Evolutionary conservation across 35 echinoderm and acorn worm genomes (phyloP).

Genomic region (Chiridota heheva): DNA sequence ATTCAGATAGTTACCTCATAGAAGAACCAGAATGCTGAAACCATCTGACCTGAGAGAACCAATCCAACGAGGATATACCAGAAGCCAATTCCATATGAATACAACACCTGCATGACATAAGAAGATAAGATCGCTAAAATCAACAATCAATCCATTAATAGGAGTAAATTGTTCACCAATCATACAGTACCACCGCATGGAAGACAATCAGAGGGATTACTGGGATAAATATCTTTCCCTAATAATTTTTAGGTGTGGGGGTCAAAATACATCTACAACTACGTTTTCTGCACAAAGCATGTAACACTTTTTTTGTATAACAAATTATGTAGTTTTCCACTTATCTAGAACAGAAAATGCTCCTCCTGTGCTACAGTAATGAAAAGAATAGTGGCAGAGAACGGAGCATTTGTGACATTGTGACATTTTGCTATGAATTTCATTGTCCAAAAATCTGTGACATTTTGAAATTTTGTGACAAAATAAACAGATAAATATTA

Average conservation of each 20-base stretch:
- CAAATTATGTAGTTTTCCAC: too few species aligned
- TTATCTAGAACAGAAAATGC: too few species aligned
- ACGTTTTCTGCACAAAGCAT: too few species aligned
- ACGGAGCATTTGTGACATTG: too few species aligned
- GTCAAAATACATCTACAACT: not conserved
- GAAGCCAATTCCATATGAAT: slow-evolving; percentile 88
- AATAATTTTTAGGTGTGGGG: not conserved
- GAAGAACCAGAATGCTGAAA: slow-evolving; percentile 69
- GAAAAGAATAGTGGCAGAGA: too few species aligned
- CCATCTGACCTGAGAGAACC: slow-evolving; percentile 56
- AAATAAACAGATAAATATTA: too few species aligned
- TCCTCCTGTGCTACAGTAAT: too few species aligned
- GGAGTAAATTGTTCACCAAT: not conserved
- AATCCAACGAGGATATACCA: slow-evolving; percentile 71
- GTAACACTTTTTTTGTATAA: not conserved
- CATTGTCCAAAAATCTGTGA: too few species aligned
- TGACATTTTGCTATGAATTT: too few species aligned
- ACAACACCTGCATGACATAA: slow-evolving; percentile 69
- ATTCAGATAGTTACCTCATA: slow-evolving; percentile 52
- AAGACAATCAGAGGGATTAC: not conserved
- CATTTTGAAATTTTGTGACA: too few species aligned
- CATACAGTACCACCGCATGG: not conserved
- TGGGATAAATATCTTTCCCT: not conserved
- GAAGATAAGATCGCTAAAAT: slow-evolving; percentile 1
- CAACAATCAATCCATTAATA: not conserved